These are phyloP conservation scores for Nannospalax galili DNA, from an alignment of 2,113 vertebrate species.

Conservation along the genomic window DNA sequence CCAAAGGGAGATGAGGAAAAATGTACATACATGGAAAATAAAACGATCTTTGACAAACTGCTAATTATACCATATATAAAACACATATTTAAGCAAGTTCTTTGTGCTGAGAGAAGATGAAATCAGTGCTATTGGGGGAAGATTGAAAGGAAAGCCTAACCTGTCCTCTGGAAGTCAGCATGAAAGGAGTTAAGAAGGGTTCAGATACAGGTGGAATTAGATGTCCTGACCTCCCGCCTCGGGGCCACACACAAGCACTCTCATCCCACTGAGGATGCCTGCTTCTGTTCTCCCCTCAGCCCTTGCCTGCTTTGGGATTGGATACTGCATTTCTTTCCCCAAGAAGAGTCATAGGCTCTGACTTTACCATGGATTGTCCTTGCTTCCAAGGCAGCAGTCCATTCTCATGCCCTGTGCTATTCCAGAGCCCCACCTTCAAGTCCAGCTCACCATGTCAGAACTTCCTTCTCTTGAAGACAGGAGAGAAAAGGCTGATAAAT, in stretches of 20 bases:
- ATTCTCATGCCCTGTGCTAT: neutral
- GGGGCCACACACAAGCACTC: neutral
- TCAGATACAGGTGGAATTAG: neutral
- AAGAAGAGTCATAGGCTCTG: neutral
- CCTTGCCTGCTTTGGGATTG: neutral
- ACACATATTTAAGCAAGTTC: neutral
- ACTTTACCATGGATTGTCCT: neutral
- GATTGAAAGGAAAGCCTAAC: neutral
- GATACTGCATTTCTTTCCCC: neutral
- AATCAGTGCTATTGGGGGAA: neutral
- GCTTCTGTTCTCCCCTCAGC: rapidly evolving
- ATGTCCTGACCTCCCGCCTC: neutral
- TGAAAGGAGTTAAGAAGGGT: neutral
- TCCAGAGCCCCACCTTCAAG: neutral
- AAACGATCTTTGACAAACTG: neutral
- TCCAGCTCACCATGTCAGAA: rapidly evolving
- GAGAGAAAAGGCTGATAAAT: neutral
- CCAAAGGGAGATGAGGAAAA: neutral
- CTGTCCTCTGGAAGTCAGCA: neutral
- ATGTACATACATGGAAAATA: neutral
- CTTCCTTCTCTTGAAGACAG: no score
- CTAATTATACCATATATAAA: neutral
- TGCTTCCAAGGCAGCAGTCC: neutral
- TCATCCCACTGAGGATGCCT: neutral
- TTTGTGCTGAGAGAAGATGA: neutral